Evolutionary conservation across 1,140 invertebrate genomes (phyloP).

Genomic region (Pseudomyrmex pallidus): DNA sequence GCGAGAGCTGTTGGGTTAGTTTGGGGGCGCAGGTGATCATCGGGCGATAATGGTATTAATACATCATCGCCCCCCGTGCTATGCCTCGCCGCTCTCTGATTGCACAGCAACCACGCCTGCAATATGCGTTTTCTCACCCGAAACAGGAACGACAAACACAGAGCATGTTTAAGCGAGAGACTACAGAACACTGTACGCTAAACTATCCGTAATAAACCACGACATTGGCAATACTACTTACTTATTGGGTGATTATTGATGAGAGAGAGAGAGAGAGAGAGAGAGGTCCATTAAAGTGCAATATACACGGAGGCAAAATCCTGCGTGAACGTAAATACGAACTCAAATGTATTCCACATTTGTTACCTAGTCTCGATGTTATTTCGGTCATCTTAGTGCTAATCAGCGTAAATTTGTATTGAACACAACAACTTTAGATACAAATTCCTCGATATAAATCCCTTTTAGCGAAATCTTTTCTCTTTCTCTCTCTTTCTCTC

Average conservation of each 20-base stretch:
- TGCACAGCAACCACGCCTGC: slow-evolving; percentile 67
- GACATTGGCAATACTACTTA: neutral
- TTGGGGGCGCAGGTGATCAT: slow-evolving; percentile 74
- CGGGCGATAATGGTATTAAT: slow-evolving; percentile 79
- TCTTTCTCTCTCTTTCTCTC: too few relatives aligned
- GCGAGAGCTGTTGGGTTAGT: slow-evolving; percentile 60
- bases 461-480: too few relatives aligned
- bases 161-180: neutral
- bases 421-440: too few relatives aligned
- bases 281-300: neutral
- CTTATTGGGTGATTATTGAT: neutral
- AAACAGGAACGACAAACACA: slow-evolving; percentile 67
- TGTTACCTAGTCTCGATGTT: neutral
- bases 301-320: neutral
- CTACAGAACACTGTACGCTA: neutral
- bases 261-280: neutral
- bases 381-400: neutral
- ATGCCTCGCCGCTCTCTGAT: slow-evolving; percentile 74
- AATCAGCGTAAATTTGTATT: too few relatives aligned
- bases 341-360: neutral
- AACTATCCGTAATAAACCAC: neutral
- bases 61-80: slow-evolving; percentile 74
- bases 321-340: neutral
- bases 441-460: too few relatives aligned
- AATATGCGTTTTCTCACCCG: slow-evolving; percentile 72